Evolutionary conservation across 2,888 invertebrate genomes (phyloP).

Genomic region (Schizaphis graminum): DNA sequence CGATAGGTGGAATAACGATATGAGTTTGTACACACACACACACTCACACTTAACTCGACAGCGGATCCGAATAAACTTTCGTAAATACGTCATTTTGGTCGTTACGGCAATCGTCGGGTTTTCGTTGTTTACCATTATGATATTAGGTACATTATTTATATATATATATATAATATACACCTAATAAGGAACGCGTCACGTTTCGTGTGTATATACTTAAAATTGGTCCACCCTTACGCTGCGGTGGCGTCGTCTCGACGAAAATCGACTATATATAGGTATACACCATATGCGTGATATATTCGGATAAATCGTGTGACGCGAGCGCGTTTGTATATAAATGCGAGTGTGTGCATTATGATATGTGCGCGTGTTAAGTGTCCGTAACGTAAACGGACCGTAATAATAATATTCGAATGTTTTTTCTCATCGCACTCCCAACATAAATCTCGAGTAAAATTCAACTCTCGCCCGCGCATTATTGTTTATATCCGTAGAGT

Average conservation of each 20-base stretch:
- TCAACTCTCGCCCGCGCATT: not conserved
- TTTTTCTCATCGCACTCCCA: slow-evolving; percentile 33
- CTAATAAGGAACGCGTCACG: not conserved
- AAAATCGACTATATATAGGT: not conserved
- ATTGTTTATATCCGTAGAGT: slow-evolving; percentile 45
- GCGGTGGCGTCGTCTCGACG: slow-evolving; percentile 27
- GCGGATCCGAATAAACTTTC: slow-evolving; percentile 3
- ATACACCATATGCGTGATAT: not conserved
- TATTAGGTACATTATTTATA: not conserved
- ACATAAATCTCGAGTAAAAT: slow-evolving; percentile 42
- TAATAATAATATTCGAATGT: slow-evolving; percentile 48
- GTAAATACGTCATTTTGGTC: not conserved
- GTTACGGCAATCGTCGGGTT: not conserved
- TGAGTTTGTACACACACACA: not conserved
- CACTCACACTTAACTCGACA: not conserved
- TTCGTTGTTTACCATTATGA: not conserved
- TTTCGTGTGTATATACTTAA: not conserved
- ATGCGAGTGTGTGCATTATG: not conserved
- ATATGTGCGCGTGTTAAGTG: slow-evolving; percentile 24
- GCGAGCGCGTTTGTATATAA: not conserved
- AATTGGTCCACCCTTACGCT: not conserved
- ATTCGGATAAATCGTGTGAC: not conserved
- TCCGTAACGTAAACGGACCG: slow-evolving; percentile 49
- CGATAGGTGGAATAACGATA: not conserved
- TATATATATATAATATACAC: not conserved